Base-by-base conservation (phyloP, 2,888 invertebrate species). In the Phortica magna region DNA sequence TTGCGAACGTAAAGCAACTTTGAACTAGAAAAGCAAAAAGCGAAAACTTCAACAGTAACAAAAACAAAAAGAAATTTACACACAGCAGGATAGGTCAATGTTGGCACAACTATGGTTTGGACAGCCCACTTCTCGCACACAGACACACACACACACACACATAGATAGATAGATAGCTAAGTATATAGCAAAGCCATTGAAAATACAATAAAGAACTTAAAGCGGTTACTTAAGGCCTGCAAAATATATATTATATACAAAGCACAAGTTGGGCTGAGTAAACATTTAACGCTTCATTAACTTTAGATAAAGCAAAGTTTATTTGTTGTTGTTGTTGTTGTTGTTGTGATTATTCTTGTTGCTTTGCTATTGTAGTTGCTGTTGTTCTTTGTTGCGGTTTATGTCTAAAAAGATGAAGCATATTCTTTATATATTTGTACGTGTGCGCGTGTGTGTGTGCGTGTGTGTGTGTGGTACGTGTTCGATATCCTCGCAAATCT, bases 271-370 rank as follows among this genome's bases (percentile, higher is more conserved):
- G 84, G 84, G 84, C 83, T 81, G 78, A 88, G 84, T 85, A 85
- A 87, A 84, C 85, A 88, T 86, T 86, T 86, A 86, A 86, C 88
- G 85, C 88, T 86, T 86, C 88, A 86, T 86, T 86, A 86, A 86
- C 85, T 88, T 85, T 79, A 82, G 88, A 86, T 87, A 86, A 85
- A 82, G 80, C 80, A 76, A 80, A 82, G 78, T 71, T 78, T 83
- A n/a, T 48, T 53, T 59, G 19, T n/a, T 59, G 41, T 57, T 42
- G 22, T 19, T 19, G 39, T 22, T 73, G 19, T 19, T 42, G 19
- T 19, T 65, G 65, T 10, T 31, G n/a, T n/a, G n/a, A 14, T 41
- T 68, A n/a, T 42, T 41, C 65, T n/a, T n/a, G n/a, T n/a, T n/a
- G n/a, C n/a, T n/a, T n/a, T n/a, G 31, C 31, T 7, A 41, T 7